Percentiles rank a stretch among this genome's conserved stretches.
Evolutionary conservation across 2,113 vertebrate species (phyloP).

Genomic region (Dromas ardeola): DNA sequence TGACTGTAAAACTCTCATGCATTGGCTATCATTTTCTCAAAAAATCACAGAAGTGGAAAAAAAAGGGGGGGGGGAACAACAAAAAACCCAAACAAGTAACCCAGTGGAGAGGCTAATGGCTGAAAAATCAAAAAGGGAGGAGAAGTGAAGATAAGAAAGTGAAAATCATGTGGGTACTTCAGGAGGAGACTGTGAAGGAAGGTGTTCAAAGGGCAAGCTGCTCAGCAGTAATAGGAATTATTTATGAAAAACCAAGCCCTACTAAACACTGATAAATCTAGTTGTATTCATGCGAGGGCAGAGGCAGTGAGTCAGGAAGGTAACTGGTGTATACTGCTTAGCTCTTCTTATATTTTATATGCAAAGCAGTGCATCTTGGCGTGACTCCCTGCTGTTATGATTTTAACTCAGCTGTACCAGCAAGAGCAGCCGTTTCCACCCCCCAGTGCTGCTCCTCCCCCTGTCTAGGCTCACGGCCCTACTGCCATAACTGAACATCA

Average conservation of each 20-base stretch:
- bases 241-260: background rate
- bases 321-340: background rate
- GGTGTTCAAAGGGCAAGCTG: background rate
- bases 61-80: too few species aligned
- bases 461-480: background rate
- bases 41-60: background rate
- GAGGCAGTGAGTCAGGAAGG: background rate
- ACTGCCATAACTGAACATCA: background rate
- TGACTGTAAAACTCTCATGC: background rate
- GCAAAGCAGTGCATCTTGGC: background rate
- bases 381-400: rapidly evolving
- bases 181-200: background rate
- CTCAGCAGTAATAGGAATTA: background rate
- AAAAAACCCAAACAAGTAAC: background rate
- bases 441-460: background rate
- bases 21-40: background rate
- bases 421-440: background rate
- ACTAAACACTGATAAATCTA: background rate
- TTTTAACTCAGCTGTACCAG: background rate
- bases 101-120: background rate
- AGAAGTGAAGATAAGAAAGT: background rate
- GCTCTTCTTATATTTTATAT: background rate
- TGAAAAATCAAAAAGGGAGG: background rate
- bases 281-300: background rate
- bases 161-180: background rate